Percentiles rank a stretch among this genome's conserved stretches.
Conservation (phyloP, 2,888 invertebrate species). For the Lasius platythorax region DNA sequence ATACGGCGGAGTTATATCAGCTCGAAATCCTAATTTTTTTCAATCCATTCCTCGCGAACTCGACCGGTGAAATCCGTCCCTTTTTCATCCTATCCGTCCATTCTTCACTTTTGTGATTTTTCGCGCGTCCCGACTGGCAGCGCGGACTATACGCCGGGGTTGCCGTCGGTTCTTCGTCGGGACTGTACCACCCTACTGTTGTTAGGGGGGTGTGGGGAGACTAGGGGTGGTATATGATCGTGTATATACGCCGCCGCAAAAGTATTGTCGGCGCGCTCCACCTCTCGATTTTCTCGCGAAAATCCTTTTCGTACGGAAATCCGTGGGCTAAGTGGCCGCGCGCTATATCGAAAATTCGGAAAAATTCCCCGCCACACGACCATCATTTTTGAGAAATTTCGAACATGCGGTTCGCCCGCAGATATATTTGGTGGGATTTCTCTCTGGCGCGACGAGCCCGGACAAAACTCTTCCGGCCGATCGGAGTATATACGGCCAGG, state of each 20-base stretch:
- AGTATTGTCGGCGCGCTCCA: slow-evolving; percentile 85
- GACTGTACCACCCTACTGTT: slow-evolving; percentile 86
- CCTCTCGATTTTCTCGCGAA: slow-evolving; percentile 83
- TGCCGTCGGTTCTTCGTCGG: slow-evolving; percentile 79
- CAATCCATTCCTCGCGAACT: slow-evolving; percentile 23
- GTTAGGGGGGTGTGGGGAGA: slow-evolving; percentile 84
- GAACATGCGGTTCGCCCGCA: slow-evolving; percentile 11
- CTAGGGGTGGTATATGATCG: slow-evolving; percentile 86
- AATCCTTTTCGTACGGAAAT: slow-evolving; percentile 74
- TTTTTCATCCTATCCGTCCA: slow-evolving; percentile 62
- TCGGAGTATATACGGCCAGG: slow-evolving; percentile 85
- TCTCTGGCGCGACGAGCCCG: slow-evolving; percentile 80
- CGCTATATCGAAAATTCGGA: slow-evolving; percentile 76
- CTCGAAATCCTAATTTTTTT: slow-evolving; percentile 24
- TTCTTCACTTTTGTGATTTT: slow-evolving; percentile 66
- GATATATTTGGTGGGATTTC: slow-evolving; percentile 77
- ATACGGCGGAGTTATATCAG: not conserved
- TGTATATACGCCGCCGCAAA: slow-evolving; percentile 84
- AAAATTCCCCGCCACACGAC: slow-evolving; percentile 77
- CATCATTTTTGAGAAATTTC: slow-evolving; percentile 84
- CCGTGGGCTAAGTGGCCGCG: slow-evolving; percentile 46
- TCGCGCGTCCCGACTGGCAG: slow-evolving; percentile 70
- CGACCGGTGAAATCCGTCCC: slow-evolving; percentile 41
- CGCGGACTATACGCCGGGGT: slow-evolving; percentile 78
- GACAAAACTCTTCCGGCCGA: slow-evolving; percentile 84